Conservation (phyloP, 2,113 vertebrate genomes). For the Eublepharis macularius region DNA sequence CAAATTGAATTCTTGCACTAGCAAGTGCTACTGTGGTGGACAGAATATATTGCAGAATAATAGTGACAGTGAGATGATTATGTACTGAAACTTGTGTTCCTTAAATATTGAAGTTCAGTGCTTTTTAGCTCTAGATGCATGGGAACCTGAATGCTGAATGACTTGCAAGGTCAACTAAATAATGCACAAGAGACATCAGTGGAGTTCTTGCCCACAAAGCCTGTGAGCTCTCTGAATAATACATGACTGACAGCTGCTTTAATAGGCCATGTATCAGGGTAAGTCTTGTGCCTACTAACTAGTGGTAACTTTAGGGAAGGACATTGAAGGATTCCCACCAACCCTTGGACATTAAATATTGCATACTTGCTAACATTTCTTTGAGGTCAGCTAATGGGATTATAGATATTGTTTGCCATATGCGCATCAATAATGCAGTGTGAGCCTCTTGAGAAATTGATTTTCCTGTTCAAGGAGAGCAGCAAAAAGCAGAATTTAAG, state of each 20-base stretch:
- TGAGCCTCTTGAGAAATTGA: slow-evolving; percentile 51
- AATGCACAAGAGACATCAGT: slow-evolving; percentile 23
- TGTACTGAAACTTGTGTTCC: neutral
- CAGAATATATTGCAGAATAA: neutral
- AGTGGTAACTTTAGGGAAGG: neutral
- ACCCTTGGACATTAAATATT: slow-evolving; percentile 20
- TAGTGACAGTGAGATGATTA: neutral
- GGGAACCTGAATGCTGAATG: slow-evolving; percentile 23
- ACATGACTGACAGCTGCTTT: slow-evolving; percentile 26
- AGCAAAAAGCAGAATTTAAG: slow-evolving; percentile 41
- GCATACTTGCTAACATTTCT: slow-evolving; percentile 36
- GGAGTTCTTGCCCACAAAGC: slow-evolving; percentile 26
- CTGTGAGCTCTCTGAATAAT: slow-evolving; percentile 26
- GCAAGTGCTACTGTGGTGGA: neutral
- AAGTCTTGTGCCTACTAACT: neutral
- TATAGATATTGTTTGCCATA: slow-evolving; percentile 62
- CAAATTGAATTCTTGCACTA: neutral
- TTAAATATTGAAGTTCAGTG: slow-evolving; percentile 15
- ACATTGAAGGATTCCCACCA: neutral
- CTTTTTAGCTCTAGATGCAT: slow-evolving; percentile 9
- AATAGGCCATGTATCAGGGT: neutral
- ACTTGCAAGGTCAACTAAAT: slow-evolving; percentile 20
- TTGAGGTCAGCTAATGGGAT: slow-evolving; percentile 66
- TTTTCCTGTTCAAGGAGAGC: slow-evolving; percentile 41
- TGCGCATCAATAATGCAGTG: slow-evolving; percentile 66